These are phyloP conservation scores for Ichneumoninae sp. DNA, from an alignment of 2,888 invertebrate species.

Conservation along the genomic window DNA sequence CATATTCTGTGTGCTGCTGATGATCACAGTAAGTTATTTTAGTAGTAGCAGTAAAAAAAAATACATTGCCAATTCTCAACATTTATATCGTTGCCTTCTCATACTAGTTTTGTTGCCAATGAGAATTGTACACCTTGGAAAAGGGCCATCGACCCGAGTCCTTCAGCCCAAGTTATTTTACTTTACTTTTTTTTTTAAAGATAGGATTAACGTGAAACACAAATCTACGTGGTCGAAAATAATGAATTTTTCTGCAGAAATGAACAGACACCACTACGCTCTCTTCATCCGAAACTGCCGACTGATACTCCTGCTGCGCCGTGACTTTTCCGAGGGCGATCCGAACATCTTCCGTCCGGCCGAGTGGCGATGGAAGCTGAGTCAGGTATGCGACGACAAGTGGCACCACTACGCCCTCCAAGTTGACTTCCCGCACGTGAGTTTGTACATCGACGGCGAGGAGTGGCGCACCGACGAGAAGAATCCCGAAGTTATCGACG, in stretches of 20 bases:
- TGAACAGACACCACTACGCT: conserved; percentile 99
- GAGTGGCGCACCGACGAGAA: conserved; percentile 88
- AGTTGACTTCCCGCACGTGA: conserved; percentile 96
- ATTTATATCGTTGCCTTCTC: too few species aligned
- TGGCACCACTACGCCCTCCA: conserved; percentile 99
- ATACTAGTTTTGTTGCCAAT: too few species aligned
- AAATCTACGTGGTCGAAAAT: neutral
- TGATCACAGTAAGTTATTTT: conserved; percentile 93
- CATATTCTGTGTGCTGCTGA: conserved; percentile 98
- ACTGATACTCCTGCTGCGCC: conserved; percentile 94
- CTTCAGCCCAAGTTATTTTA: conserved; percentile 33
- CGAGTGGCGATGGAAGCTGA: conserved; percentile 99
- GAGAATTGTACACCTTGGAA: too few species aligned
- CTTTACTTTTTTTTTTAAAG: neutral
- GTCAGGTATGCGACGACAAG: conserved; percentile 98
- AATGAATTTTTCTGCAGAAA: conserved; percentile 87
- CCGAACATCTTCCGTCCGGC: conserved; percentile 98
- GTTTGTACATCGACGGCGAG: conserved; percentile 95
- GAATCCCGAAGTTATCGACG: conserved; percentile 99
- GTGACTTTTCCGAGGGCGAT: conserved; percentile 97
- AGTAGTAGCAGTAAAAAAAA: too few species aligned
- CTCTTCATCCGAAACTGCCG: conserved; percentile 98
- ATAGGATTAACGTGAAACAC: too few species aligned
- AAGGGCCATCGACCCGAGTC: too few species aligned
- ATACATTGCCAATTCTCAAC: too few species aligned